Evolutionary conservation across 2,113 vertebrate genomes (phyloP).

Genomic region (Xenus cinereus): DNA sequence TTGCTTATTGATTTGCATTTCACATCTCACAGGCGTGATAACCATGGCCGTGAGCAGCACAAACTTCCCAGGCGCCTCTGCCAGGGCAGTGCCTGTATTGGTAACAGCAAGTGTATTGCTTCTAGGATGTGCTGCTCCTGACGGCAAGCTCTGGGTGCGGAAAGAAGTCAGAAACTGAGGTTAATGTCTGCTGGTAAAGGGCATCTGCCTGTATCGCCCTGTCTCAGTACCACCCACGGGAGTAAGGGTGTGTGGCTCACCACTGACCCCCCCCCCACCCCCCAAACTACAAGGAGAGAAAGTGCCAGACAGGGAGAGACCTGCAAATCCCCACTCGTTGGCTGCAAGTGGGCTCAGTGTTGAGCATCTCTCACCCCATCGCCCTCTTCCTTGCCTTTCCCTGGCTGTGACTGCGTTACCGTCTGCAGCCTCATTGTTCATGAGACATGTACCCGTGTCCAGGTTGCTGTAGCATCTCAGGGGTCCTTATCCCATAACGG

Average conservation of each 20-base stretch:
- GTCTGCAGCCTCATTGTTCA: accelerated
- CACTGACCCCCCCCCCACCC: too few relatives aligned
- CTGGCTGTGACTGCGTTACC: accelerated
- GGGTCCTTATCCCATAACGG: accelerated
- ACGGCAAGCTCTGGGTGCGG: not conserved
- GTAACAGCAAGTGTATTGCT: not conserved
- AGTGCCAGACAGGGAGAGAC: accelerated
- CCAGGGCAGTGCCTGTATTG: not conserved
- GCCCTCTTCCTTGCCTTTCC: not conserved
- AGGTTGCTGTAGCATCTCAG: not conserved
- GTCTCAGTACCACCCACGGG: not conserved
- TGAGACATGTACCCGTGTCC: accelerated
- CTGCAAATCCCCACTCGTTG: not conserved
- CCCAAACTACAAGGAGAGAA: too few relatives aligned
- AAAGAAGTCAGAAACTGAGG: not conserved
- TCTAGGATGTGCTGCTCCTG: not conserved
- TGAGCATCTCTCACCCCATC: not conserved
- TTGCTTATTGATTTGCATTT: not conserved
- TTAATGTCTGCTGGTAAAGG: too few relatives aligned
- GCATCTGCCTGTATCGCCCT: accelerated
- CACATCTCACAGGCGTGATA: not conserved
- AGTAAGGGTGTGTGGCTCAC: accelerated
- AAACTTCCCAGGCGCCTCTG: accelerated
- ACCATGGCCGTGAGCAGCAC: not conserved
- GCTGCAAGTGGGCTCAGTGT: not conserved